Base-by-base conservation (phyloP, 1,140 invertebrate genomes). In the Lordiphosa clarofinis region DNA sequence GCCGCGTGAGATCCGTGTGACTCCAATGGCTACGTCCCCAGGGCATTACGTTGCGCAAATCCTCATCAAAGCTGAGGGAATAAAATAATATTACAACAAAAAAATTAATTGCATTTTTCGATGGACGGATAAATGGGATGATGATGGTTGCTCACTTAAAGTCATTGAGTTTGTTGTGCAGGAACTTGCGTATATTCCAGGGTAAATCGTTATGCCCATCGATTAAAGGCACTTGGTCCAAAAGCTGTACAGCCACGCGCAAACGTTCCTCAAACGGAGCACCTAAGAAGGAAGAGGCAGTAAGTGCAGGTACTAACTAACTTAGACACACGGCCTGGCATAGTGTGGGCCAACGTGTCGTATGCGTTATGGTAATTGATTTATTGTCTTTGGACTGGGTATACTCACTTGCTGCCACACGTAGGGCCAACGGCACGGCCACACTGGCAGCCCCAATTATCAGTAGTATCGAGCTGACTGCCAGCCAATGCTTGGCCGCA, bases 151-250 rank as follows among this genome's bases (percentile, higher is more conserved):
- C 84, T 88, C 76, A 94, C 90, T 94, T 94, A 81, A 96, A 95
- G 75, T 94, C 93, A 74, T 94, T 93, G 48, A 97, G 92, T 88
- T 95, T 94, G 89, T 97, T 97, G 88, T 96, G 94, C 67, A 96
- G 91, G 87, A 95, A 95, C 87, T 95, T 95, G 68, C 95, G 91
- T 87, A 96, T 95, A 89, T 96, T 96, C 94, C 95, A 97, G 0
- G 96, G 94, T 58, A 98, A 90, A 86, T 98, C 96, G 89, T 98
- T 97, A 91, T 97, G 96, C 60, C 96, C 96, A 90, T 93, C 90
- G 78, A 93, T 91, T 56, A 93, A 91, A 58, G 92, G 92, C 52
- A 92, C 91, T 89, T 92, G 92, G 75, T 93, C 92, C 38, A 93
- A 87, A 8, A 92, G 89, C 43, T 92, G 89, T 12, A 91, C 90